Evolutionary conservation across 2,113 vertebrate genomes (phyloP).

Genomic region (Callipepla squamata): DNA sequence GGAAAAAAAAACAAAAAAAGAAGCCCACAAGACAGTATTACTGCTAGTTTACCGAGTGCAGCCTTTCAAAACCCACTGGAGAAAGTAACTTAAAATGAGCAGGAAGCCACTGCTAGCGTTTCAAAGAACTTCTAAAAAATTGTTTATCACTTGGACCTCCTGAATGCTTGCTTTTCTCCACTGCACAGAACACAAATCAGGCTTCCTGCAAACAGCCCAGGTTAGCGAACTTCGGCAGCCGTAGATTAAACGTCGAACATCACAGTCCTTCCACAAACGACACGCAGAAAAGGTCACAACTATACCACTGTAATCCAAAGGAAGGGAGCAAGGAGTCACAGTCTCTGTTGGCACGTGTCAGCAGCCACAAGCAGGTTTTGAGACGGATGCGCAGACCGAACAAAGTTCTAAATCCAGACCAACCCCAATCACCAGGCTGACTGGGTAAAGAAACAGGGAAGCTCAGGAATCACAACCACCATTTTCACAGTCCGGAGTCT

Average conservation of each 20-base stretch:
- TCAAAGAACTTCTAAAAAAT: slow-evolving; percentile 55
- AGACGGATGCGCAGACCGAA: slow-evolving; percentile 13
- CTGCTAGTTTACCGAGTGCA: slow-evolving; percentile 14
- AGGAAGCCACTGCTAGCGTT: background rate
- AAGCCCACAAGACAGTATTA: slow-evolving; percentile 22
- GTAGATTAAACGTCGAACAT: slow-evolving; percentile 26
- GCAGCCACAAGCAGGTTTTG: background rate
- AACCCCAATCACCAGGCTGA: slow-evolving; percentile 58
- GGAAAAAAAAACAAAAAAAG: background rate
- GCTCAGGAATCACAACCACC: slow-evolving; percentile 68
- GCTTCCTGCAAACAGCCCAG: slow-evolving; percentile 39
- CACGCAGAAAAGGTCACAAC: background rate
- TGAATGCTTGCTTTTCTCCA: slow-evolving; percentile 41
- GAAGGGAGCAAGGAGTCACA: slow-evolving; percentile 13
- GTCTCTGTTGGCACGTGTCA: slow-evolving; percentile 51
- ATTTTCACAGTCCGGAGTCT: slow-evolving; percentile 71
- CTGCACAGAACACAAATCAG: slow-evolving; percentile 38
- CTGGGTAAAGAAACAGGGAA: slow-evolving; percentile 21
- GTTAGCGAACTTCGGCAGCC: background rate
- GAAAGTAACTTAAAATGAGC: slow-evolving; percentile 23
- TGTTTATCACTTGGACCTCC: slow-evolving; percentile 18
- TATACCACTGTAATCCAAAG: slow-evolving; percentile 71
- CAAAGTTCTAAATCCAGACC: slow-evolving; percentile 68
- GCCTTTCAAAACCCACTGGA: slow-evolving; percentile 34
- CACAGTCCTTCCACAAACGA: slow-evolving; percentile 60